These are phyloP conservation scores for Aphaenogaster rudis DNA, from an alignment of 1,140 invertebrate genomes.

Conservation along the genomic window DNA sequence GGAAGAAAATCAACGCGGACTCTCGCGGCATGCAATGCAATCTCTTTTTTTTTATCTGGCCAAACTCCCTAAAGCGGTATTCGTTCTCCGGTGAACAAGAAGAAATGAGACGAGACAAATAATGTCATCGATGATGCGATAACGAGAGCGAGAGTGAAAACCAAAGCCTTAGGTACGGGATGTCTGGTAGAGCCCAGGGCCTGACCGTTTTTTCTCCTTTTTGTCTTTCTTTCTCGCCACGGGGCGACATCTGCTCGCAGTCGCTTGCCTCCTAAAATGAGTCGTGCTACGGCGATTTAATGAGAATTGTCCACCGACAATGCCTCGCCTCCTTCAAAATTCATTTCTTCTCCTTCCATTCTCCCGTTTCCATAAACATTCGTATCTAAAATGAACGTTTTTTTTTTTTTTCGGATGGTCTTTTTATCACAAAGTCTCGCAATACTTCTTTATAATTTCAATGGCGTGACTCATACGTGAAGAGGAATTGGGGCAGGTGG, in stretches of 20 bases:
- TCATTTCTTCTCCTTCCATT: not conserved
- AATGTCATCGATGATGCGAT: conserved; percentile 51
- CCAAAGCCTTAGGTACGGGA: conserved; percentile 70
- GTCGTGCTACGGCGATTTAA: conserved; percentile 4
- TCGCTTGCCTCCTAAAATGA: conserved; percentile 38
- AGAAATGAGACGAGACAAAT: conserved; percentile 53
- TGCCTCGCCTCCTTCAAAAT: not conserved
- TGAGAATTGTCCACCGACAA: conserved; percentile 23
- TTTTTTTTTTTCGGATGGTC: conserved; percentile 4
- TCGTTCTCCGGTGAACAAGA: conserved; percentile 75
- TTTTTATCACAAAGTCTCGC: conserved; percentile 14
- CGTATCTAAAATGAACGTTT: not conserved
- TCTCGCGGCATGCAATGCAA: conserved; percentile 75
- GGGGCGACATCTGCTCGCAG: conserved; percentile 37
- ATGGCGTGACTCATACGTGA: not conserved
- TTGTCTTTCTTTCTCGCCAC: conserved; percentile 4
- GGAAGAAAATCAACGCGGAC: conserved; percentile 59
- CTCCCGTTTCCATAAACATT: not conserved
- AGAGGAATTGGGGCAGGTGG: conserved; percentile 22
- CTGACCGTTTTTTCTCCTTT: conserved; percentile 19
- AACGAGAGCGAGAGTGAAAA: conserved; percentile 63
- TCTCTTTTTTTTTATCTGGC: conserved; percentile 83
- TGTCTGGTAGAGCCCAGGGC: conserved; percentile 76
- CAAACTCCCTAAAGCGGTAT: conserved; percentile 87
- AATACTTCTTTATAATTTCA: conserved; percentile 4